Conservation (phyloP, 53 echinoderm and acorn worm genomes). For the Holothuria leucospilota region DNA sequence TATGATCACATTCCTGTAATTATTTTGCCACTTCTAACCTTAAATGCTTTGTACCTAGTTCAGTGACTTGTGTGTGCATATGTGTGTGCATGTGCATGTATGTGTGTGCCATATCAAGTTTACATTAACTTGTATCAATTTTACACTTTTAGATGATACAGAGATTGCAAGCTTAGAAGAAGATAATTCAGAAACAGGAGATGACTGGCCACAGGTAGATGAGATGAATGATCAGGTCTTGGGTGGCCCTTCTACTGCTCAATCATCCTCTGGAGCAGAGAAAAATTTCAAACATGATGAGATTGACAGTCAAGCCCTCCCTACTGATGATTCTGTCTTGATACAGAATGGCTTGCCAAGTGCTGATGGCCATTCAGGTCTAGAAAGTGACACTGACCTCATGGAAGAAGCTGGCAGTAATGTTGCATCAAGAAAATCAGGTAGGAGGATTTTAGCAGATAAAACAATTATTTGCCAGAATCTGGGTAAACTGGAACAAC, state of each 20-base stretch:
- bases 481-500: no score
- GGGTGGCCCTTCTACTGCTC: no score
- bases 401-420: neutral
- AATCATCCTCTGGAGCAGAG: no score
- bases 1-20: no score
- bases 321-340: neutral
- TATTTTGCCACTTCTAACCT: no score
- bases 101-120: neutral
- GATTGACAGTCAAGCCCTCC: no score
- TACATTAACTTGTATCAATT: neutral
- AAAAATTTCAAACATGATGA: no score
- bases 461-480: no score
- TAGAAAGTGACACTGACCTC: neutral
- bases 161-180: neutral
- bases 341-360: neutral
- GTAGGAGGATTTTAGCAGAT: neutral
- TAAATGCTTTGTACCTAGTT: no score
- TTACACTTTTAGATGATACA: neutral
- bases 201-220: slow-evolving; percentile 4
- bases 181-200: neutral
- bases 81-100: no score
- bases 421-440: neutral
- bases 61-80: neutral
- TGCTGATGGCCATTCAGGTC: neutral
- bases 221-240: neutral